These are phyloP conservation scores for Pammene fasciana DNA, from an alignment of 2,888 invertebrate genomes.

Conservation along the genomic window DNA sequence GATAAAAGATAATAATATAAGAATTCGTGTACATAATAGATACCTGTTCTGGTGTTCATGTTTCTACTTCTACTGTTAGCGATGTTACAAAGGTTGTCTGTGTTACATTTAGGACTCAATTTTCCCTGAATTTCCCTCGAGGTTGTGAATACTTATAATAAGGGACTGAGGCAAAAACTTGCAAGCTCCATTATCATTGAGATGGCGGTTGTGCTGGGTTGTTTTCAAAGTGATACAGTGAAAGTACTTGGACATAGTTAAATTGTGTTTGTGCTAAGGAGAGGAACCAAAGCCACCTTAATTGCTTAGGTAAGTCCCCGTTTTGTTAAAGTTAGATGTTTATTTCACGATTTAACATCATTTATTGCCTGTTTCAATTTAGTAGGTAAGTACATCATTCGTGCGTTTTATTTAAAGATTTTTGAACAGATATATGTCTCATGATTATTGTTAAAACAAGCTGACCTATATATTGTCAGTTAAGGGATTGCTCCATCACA, in stretches of 20 bases:
- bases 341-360: not conserved
- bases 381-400: not conserved
- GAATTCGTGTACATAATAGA: constrained; percentile 60
- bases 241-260: constrained; percentile 57
- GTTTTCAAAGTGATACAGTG: constrained; percentile 59
- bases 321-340: constrained; percentile 18
- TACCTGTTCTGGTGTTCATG: constrained; percentile 58
- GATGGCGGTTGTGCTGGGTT: constrained; percentile 60
- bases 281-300: constrained; percentile 20
- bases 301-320: constrained; percentile 35
- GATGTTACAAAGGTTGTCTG: constrained; percentile 62
- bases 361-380: not conserved
- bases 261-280: constrained; percentile 49
- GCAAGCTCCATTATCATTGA: constrained; percentile 61
- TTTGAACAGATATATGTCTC: not conserved
- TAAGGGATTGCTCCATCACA: not conserved
- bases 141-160: constrained; percentile 77
- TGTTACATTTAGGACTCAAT: constrained; percentile 58
- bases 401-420: not conserved
- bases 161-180: constrained; percentile 68
- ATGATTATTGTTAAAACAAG: not conserved
- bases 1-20: constrained; percentile 57
- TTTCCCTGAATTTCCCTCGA: constrained; percentile 70
- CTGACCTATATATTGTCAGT: not conserved
- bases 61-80: constrained; percentile 60